Evolutionary conservation across 2,113 vertebrate species (phyloP), one percentile per base, ranked within the genome.

Genomic region (Leptodactylus fuscus): DNA sequence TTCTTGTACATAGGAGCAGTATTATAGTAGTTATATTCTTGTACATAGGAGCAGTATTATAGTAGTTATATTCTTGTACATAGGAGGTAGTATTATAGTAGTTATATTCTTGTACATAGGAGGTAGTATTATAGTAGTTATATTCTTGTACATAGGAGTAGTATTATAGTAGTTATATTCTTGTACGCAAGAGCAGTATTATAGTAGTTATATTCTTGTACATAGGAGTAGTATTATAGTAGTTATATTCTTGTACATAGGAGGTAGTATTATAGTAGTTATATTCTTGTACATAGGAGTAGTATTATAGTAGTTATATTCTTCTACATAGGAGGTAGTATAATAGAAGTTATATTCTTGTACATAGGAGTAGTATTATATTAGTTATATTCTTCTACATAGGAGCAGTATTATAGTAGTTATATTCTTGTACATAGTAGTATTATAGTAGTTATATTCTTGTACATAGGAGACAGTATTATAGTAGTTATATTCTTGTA

Each of bases 191-290:
- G 51, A 8, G 58, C 24, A 62, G 58, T 67, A 67, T 67, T 67
- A 67, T 67, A 67, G 62, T 67, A 62, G 58, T 62, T 62, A 62
- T 62, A 62, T 62, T 62, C 58, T 27, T 62, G 58, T 62, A 62
- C 16, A 62, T 62, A 62, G 58, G 58, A 15, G 58, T 20, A 55
- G 51, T 55, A 55, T 55, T 55, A 55, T 55, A 55, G 51, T 55
- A 55, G 51, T 55, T 55, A 51, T 51, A n/a, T 51, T 18, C 49
- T 51, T 51, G 49, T 51, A 51, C 49, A 60, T 60, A 27, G 55
- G n/a, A 12, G 49, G 24, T 24, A 62, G 58, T 62, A 62, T 62
- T 62, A 62, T 29, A 62, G 58, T 62, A 62, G 58, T 62, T 62
- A 62, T 62, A 62, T 62, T 62, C 58, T 13, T 62, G 58, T 62